Evolutionary conservation across 2,797 vertebrate species (phyloP).

Genomic region (Percopsis omiscomaycus): DNA sequence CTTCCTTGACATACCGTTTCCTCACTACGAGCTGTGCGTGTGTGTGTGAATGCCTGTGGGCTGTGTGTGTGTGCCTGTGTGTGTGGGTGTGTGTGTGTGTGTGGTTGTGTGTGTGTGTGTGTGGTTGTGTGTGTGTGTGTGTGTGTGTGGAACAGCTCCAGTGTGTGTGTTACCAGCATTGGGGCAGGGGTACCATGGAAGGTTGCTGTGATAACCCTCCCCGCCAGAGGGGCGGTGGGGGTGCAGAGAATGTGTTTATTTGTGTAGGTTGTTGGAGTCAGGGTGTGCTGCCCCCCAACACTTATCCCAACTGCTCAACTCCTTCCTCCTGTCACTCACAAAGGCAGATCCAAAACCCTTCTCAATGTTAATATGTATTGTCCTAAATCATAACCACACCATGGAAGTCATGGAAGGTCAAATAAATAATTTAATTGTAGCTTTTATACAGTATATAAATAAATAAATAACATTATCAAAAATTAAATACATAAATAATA

Average conservation of each 20-base stretch:
- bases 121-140: constrained; percentile 30
- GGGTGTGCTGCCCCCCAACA: constrained; percentile 45
- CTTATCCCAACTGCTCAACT: constrained; percentile 44
- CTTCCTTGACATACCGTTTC: constrained; percentile 76
- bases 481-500: too few relatives aligned
- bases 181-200: constrained; percentile 46
- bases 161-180: constrained; percentile 44
- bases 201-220: constrained; percentile 60
- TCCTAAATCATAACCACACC: too few relatives aligned
- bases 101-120: constrained; percentile 20
- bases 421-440: not conserved
- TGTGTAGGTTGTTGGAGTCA: constrained; percentile 66
- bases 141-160: constrained; percentile 19
- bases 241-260: constrained; percentile 66
- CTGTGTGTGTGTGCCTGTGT: constrained; percentile 13
- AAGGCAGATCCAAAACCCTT: constrained; percentile 16
- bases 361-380: too few relatives aligned
- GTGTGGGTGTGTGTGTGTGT: constrained; percentile 34
- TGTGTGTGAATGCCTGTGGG: constrained; percentile 23
- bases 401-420: too few relatives aligned
- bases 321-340: constrained; percentile 46
- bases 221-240: constrained; percentile 43
- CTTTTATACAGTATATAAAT: not conserved
- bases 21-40: constrained; percentile 53
- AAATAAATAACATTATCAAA: not conserved